Evolutionary conservation across 2,113 vertebrate genomes (phyloP).

Genomic region (Anhinga anhinga): DNA sequence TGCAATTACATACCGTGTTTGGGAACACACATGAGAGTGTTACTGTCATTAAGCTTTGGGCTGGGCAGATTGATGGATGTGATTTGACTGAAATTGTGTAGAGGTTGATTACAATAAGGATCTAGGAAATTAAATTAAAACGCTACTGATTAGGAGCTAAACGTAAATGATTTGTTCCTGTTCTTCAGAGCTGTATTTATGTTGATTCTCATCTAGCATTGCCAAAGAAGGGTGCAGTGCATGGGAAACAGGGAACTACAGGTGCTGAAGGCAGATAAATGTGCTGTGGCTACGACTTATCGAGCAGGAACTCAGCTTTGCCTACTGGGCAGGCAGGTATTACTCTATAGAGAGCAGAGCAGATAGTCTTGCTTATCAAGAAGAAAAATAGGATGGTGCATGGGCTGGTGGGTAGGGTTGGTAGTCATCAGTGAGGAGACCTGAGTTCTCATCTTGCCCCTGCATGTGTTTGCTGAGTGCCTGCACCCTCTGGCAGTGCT

Average conservation of each 20-base stretch:
- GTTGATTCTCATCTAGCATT: neutral
- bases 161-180: conserved; percentile 42
- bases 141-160: conserved; percentile 23
- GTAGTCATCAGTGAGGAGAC: neutral
- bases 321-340: neutral
- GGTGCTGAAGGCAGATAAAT: neutral
- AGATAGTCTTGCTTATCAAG: neutral
- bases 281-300: neutral
- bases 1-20: conserved; percentile 48
- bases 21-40: neutral
- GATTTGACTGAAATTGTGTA: conserved; percentile 40
- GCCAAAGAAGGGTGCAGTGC: neutral
- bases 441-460: neutral
- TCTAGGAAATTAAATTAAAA: conserved; percentile 60
- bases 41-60: neutral
- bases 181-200: neutral
- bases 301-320: neutral
- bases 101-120: conserved; percentile 51
- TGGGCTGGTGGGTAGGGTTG: neutral
- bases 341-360: neutral
- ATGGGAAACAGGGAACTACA: neutral
- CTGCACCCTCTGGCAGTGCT: neutral
- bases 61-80: conserved; percentile 43
- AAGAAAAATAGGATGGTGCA: neutral
- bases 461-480: rapidly evolving